phyloP scores from a whole-genome alignment of 2,888 invertebrate genomes.

The Ischnus inquisitorius region DNA sequence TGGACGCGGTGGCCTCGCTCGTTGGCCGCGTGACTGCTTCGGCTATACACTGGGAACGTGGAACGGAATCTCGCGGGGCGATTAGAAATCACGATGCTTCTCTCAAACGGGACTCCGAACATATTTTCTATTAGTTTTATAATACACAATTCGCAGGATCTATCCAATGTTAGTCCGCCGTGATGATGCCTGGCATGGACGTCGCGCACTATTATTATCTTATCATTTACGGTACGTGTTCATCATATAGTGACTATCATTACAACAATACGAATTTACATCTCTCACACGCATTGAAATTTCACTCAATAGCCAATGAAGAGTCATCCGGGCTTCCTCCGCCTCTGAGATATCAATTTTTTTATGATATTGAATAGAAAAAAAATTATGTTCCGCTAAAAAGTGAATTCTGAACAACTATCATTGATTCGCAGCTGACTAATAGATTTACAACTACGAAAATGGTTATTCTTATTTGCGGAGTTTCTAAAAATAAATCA shows the following conservation, averaged over 20 bases:
- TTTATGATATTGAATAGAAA: no score
- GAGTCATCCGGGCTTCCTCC: background rate
- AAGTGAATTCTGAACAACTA: no score
- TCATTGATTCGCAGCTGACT: no score
- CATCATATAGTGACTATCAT: background rate
- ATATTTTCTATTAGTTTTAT: slow-evolving; percentile 34
- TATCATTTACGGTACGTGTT: slow-evolving; percentile 21
- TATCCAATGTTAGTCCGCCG: background rate
- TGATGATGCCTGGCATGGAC: slow-evolving; percentile 1
- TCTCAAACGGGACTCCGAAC: slow-evolving; percentile 32
- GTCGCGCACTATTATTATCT: slow-evolving; percentile 9
- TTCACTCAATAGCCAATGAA: background rate
- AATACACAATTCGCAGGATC: slow-evolving; percentile 16
- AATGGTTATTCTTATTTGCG: no score
- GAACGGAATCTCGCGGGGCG: slow-evolving; percentile 38
- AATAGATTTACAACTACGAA: no score
- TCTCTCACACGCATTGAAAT: background rate
- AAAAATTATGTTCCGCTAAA: background rate
- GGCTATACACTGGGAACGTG: slow-evolving; percentile 32
- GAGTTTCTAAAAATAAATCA: no score
- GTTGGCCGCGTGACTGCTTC: slow-evolving; percentile 44
- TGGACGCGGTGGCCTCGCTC: slow-evolving; percentile 45
- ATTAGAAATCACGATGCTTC: slow-evolving; percentile 46
- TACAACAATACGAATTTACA: background rate
- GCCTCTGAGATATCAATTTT: background rate